Evolutionary conservation across 23 tunicate species (phyloP).

Genomic region (Styela clava): DNA sequence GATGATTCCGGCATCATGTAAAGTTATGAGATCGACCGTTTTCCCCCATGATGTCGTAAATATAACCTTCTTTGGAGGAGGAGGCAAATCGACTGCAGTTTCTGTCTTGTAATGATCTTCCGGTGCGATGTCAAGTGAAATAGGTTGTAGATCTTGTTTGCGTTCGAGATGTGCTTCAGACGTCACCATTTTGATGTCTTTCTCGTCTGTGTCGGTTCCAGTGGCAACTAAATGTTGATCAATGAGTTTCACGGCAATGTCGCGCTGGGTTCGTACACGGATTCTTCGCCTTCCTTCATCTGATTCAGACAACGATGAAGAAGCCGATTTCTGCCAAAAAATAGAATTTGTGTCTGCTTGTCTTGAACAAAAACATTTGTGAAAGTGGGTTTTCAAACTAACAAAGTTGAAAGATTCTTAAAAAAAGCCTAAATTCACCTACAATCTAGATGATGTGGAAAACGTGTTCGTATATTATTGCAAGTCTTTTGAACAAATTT

Average conservation of each 20-base stretch:
- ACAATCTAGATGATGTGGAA: too few species aligned
- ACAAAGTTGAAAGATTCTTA: too few species aligned
- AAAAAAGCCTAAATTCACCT: too few species aligned
- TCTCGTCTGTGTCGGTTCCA: neutral
- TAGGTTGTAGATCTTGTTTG: neutral
- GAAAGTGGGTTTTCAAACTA: too few species aligned
- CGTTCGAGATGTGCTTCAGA: slow-evolving; percentile 8
- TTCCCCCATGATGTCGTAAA: slow-evolving; percentile 59
- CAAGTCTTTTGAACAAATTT: too few species aligned
- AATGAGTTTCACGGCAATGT: neutral
- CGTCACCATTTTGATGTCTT: neutral
- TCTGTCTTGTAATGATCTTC: slow-evolving; percentile 27
- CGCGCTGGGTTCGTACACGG: slow-evolving; percentile 15
- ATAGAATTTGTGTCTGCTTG: too few species aligned
- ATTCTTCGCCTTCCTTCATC: slow-evolving; percentile 1
- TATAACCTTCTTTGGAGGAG: neutral
- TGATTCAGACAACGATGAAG: slow-evolving; percentile 6
- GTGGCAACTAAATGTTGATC: slow-evolving; percentile 8
- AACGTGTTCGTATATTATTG: too few species aligned
- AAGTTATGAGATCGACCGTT: slow-evolving; percentile 44
- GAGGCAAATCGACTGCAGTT: neutral
- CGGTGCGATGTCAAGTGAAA: slow-evolving; percentile 14
- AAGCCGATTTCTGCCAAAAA: too few species aligned
- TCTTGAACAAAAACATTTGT: too few species aligned
- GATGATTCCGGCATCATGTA: slow-evolving; percentile 46